A percentile compares a stretch with the other conserved stretches of the same genome.
phyloP scores from a whole-genome alignment of 2,888 invertebrate genomes.

The Pollenia griseotomentosa region DNA sequence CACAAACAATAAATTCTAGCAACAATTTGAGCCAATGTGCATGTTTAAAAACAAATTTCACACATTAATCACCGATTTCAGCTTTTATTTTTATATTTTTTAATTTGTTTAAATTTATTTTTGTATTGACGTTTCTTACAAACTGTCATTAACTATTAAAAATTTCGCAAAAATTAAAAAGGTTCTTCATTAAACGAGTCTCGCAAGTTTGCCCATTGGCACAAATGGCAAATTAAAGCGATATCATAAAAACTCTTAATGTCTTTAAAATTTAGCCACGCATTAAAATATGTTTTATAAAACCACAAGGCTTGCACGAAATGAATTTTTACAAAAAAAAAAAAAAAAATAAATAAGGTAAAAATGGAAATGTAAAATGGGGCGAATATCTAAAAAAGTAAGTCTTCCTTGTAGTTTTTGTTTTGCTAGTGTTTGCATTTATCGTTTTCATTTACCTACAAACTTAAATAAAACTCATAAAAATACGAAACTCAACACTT shows the following conservation, averaged over 20 bases:
- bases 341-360: slow-evolving; percentile 24
- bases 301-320: slow-evolving; percentile 28
- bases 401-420: slow-evolving; percentile 27
- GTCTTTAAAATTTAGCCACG: slow-evolving; percentile 27
- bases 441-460: slow-evolving; percentile 51
- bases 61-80: too few relatives aligned
- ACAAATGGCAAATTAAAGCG: too few relatives aligned
- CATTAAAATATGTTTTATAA: background rate
- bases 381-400: slow-evolving; percentile 2
- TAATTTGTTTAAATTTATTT: too few relatives aligned
- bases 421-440: slow-evolving; percentile 59
- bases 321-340: background rate
- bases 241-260: background rate
- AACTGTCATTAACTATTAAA: background rate
- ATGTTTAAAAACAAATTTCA: too few relatives aligned
- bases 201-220: background rate
- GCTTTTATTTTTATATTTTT: too few relatives aligned
- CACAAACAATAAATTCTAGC: too few relatives aligned
- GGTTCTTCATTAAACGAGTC: background rate
- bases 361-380: slow-evolving; percentile 56
- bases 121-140: too few relatives aligned
- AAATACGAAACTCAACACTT: slow-evolving; percentile 61
- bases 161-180: background rate
- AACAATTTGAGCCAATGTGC: too few relatives aligned
- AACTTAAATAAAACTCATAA: slow-evolving; percentile 40